These are phyloP conservation scores for Anoplius nigerrimus DNA, from an alignment of 2,888 invertebrate genomes.

Conservation along the genomic window DNA sequence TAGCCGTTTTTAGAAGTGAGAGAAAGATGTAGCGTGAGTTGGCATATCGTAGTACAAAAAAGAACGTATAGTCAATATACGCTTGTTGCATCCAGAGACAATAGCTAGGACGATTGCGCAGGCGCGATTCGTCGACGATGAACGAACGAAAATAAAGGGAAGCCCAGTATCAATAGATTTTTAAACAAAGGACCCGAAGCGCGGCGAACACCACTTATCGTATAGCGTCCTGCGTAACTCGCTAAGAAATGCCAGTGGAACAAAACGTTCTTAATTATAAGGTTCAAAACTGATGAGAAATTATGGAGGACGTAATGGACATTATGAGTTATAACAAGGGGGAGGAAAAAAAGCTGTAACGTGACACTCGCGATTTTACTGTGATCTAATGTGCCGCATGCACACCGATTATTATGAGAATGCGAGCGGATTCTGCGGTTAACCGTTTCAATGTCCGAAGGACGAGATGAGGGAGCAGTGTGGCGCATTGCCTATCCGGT, in stretches of 20 bases:
- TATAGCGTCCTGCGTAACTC: slow-evolving; percentile 13
- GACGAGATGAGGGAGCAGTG: too few relatives aligned
- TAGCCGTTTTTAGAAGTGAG: slow-evolving; percentile 42
- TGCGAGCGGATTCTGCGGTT: too few relatives aligned
- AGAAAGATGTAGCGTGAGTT: slow-evolving; percentile 50
- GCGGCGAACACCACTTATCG: slow-evolving; percentile 29
- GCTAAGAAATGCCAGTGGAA: slow-evolving; percentile 48
- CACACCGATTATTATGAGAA: not conserved
- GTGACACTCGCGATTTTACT: slow-evolving; percentile 60
- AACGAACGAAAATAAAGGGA: too few relatives aligned
- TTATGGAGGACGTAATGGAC: not conserved
- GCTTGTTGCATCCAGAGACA: slow-evolving; percentile 70
- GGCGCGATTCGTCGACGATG: slow-evolving; percentile 62
- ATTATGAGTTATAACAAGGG: not conserved
- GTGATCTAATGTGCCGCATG: slow-evolving; percentile 56
- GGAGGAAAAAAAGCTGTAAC: slow-evolving; percentile 9
- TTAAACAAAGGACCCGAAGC: slow-evolving; percentile 37
- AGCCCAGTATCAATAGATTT: slow-evolving; percentile 48
- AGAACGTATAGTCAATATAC: slow-evolving; percentile 56
- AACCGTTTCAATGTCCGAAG: too few relatives aligned
- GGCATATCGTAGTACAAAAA: slow-evolving; percentile 63
- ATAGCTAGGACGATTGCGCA: slow-evolving; percentile 67
- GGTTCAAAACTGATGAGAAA: not conserved
- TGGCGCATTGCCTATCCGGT: too few relatives aligned
- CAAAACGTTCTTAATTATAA: slow-evolving; percentile 49